Conservation (phyloP, 2,888 invertebrate species). For the Xanthia icteritia region DNA sequence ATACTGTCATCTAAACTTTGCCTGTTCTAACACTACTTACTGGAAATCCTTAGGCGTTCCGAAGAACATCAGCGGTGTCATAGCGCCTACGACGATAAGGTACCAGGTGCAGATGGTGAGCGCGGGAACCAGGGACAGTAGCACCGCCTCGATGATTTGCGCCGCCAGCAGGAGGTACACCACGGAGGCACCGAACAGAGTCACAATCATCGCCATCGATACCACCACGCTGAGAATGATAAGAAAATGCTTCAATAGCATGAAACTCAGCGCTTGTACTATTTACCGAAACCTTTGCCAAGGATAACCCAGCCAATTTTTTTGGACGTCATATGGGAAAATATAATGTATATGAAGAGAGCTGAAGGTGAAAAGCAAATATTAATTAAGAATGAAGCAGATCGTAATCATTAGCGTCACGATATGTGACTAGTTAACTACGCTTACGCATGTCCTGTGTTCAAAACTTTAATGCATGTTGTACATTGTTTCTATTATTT, state of each 20-base stretch:
- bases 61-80: conserved; percentile 92
- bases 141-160: conserved; percentile 91
- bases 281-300: too few species aligned
- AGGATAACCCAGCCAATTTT: too few species aligned
- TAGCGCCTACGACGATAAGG: conserved; percentile 90
- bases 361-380: too few species aligned
- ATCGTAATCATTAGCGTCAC: too few species aligned
- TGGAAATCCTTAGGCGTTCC: conserved; percentile 93
- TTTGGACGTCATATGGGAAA: too few species aligned
- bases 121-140: conserved; percentile 85
- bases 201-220: conserved; percentile 91
- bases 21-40: conserved; percentile 83
- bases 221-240: conserved; percentile 84
- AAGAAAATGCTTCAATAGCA: background rate
- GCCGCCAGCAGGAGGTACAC: conserved; percentile 92
- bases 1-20: background rate
- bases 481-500: too few species aligned
- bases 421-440: too few species aligned
- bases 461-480: too few species aligned
- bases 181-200: conserved; percentile 92
- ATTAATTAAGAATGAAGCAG: too few species aligned
- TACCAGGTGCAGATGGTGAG: conserved; percentile 92
- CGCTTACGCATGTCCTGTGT: too few species aligned
- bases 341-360: too few species aligned
- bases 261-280: background rate